Conservation (phyloP, 2,888 invertebrate species). For the Zonitis immaculata region DNA sequence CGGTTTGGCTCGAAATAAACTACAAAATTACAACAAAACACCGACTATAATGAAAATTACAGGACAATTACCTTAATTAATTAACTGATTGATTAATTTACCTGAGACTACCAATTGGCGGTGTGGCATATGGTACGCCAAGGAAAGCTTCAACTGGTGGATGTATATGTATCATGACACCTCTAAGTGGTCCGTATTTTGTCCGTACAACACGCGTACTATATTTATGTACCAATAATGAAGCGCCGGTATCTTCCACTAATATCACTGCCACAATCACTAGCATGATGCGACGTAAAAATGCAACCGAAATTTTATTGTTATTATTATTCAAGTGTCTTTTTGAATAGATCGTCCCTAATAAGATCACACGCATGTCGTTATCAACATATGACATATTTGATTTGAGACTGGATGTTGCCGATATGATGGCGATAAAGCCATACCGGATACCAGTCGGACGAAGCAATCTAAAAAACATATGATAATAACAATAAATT, state of each 20-base stretch:
- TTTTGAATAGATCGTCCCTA: slow-evolving; percentile 31
- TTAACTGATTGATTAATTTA: no score
- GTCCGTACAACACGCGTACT: slow-evolving; percentile 80
- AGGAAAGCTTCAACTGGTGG: slow-evolving; percentile 86
- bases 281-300: slow-evolving; percentile 42
- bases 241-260: slow-evolving; percentile 52
- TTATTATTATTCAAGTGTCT: slow-evolving; percentile 41
- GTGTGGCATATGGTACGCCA: slow-evolving; percentile 91
- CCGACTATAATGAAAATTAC: no score
- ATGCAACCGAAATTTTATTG: slow-evolving; percentile 37
- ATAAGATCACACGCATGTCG: slow-evolving; percentile 43
- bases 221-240: slow-evolving; percentile 66
- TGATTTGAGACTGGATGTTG: slow-evolving; percentile 28
- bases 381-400: slow-evolving; percentile 35
- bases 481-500: not conserved
- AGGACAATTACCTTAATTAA: no score
- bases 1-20: no score
- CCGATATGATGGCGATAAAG: slow-evolving; percentile 25
- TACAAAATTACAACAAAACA: no score
- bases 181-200: slow-evolving; percentile 84
- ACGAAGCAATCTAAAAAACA: slow-evolving; percentile 16
- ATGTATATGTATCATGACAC: slow-evolving; percentile 75
- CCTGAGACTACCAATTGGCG: slow-evolving; percentile 85
- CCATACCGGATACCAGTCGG: slow-evolving; percentile 17
- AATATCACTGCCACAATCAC: slow-evolving; percentile 57